Evolutionary conservation across 2,888 invertebrate species (phyloP), one percentile per base, ranked within the genome.

Genomic region (Blastobasis lacticolella): DNA sequence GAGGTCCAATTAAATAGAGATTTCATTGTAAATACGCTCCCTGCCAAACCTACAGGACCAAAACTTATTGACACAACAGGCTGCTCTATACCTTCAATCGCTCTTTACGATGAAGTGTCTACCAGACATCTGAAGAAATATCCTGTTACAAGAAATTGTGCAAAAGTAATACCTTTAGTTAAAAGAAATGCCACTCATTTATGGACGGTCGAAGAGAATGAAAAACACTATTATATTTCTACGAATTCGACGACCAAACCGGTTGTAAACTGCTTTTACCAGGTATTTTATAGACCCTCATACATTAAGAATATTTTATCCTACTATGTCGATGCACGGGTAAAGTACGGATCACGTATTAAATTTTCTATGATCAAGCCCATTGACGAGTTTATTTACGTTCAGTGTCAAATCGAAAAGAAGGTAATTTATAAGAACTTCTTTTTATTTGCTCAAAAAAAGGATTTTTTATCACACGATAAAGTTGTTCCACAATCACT

Each of bases 301-400:
- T 10, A 10, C 10, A 46, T 52, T 0, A 9, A 36, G 23, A 9
- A 52, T 41, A 46, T 52, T 37, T 23, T 45, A 5, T 10, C 37
- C 8, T 5, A 40, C 1, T 1, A 6, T 4, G n/a, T 46, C 81
- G 53, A 70, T 82, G 38, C 66, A 66, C 57, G 54, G 54, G 47
- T 83, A n/a, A 53, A 77, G 47, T 89, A 81, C 60, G 69, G 78
- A 2, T 54, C 62, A 6, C 92, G 91, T 61, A 67, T 73, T 36
- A 50, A 60, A 37, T 90, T 92, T 58, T 58, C 73, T 8, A 63
- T 77, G 8, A 63, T 66, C 4, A 72, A 37, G 4, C 65, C 10
- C 5, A 44, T 63, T 2, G 80, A 89, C 41, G 94, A 94, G 71
- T 94, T 92, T 66, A 84, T 94, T 1, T 86, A 87, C 68, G 90